Base-by-base conservation (phyloP, 2,888 invertebrate species). In the Hoplodrina blanda region DNA sequence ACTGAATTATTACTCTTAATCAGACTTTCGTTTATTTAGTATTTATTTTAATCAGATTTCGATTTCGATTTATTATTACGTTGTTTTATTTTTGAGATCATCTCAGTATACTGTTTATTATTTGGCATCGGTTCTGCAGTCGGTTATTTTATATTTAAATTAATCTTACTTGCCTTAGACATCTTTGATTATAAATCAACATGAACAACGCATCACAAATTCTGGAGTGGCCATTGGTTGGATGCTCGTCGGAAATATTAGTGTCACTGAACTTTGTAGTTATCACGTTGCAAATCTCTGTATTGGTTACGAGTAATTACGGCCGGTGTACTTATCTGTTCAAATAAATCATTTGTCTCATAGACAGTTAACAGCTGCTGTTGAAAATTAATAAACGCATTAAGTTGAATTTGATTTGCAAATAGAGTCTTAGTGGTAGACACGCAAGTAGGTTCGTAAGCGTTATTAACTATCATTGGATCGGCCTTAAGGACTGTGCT, bases 321-420 rank as follows among this genome's bases (percentile, higher is more conserved):
- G 87, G 82, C 69, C 80, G 83, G 82, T 82, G 78, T 79, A 85
- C 85, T 89, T 91, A 91, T 91, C 91, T 87, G 83, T 85, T 85
- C 67, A 81, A 81, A 91, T 92, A 91, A 92, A 93, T 92, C 90
- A 92, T 88, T 91, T 86, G 85, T 88, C 85, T 78, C 83, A 72
- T 80, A 84, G 86, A 88, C 88, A 87, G 85, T 87, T 83, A 85
- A 83, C 87, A 86, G 89, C 87, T 89, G 90, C 88, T 86, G 88
- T 87, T 89, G 86, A 81, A 83, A 89, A 92, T 91, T 88, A 90
- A 92, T 91, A 88, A 87, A 87, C 84, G 86, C 76, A 89, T 90
- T 91, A 89, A 86, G 78, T 85, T 81, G 78, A 86, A 92, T 93
- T 93, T 91, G 91, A 91, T 93, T 94, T 93, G 93, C 93, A 92